Base-by-base conservation (phyloP, 1,140 invertebrate species). In the Brachionus plicatilis region DNA sequence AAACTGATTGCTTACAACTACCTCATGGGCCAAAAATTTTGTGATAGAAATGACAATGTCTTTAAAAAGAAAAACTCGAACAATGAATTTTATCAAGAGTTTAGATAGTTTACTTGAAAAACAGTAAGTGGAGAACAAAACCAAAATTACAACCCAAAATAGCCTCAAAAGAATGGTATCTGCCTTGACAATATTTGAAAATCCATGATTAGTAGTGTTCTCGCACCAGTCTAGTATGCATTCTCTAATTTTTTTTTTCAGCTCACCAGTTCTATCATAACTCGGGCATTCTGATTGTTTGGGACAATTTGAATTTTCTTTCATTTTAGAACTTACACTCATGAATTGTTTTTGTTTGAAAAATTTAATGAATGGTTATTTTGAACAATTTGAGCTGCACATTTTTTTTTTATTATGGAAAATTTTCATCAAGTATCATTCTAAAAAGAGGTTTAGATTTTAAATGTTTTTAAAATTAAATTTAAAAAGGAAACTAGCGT, bases 151-250 rank as follows among this genome's bases (percentile, higher is more conserved):
- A 29, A 78, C 37, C 75, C 75, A 78, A 43, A 45, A 29, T 27
- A 56, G 24, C 20, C 27, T 78, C 24, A 78, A n/a, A 14, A 78
- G 5, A 7, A 14, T 43, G 75, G 20, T 78, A 11, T 78, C 43
- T 27, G 43, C 12, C 47, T 45, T 37, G 29, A 56, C 75, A 1
- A 78, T 78, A 14, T 78, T 78, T 11, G 75, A 20, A 56, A 78
- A 78, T 17, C 75, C 75, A 20, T 78, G 75, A 33, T 27, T 43
- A 9, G 75, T 78, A 7, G 75, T 78, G 14, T 47, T 50, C 47
- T 78, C 75, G 41, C 75, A 78, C 75, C 75, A 78, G 6, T 78
- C 75, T 12, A n/a, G 11, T 9, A 78, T 9, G 29, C 37, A 78
- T 78, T 78, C 43, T 47, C n/a, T 78, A 14, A 78, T 45, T 56